Percentiles rank a stretch among this genome's conserved stretches.
These are phyloP conservation scores for Rhimphoctona megacephalus DNA, from an alignment of 2,888 invertebrate genomes.

Conservation along the genomic window DNA sequence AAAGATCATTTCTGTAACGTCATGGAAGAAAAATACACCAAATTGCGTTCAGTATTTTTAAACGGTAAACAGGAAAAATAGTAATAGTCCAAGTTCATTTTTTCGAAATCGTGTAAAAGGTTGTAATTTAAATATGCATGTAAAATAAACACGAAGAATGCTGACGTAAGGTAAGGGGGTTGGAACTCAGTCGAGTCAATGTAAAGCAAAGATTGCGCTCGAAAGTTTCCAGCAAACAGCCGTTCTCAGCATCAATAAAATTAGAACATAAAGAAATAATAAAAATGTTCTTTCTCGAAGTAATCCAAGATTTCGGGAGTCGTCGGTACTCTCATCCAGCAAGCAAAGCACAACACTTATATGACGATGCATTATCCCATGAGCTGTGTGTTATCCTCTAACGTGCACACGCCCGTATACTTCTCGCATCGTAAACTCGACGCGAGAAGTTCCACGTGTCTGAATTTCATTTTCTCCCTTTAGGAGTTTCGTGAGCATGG, in stretches of 20 bases:
- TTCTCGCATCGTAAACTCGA: constrained; percentile 69
- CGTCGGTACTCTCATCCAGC: constrained; percentile 20
- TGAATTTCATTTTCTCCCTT: constrained; percentile 72
- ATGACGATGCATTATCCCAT: constrained; percentile 48
- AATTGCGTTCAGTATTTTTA: too few species aligned
- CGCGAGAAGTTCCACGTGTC: constrained; percentile 73
- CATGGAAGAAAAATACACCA: too few species aligned
- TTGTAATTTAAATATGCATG: background rate
- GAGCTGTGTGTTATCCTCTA: constrained; percentile 48
- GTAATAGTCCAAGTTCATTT: too few species aligned
- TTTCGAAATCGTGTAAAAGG: background rate
- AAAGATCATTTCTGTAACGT: too few species aligned
- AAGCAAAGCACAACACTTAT: constrained; percentile 23
- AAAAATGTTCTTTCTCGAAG: background rate
- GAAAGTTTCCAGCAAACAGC: background rate
- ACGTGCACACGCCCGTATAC: constrained; percentile 39
- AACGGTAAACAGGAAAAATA: too few species aligned
- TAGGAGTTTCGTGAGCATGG: constrained; percentile 69
- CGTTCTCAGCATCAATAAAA: background rate
- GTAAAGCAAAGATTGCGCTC: background rate
- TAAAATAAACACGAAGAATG: background rate
- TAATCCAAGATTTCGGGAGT: constrained; percentile 31
- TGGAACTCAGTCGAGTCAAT: background rate
- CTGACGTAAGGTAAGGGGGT: background rate
- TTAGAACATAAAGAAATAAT: constrained; percentile 11